Base-by-base conservation (phyloP, 2,113 vertebrate genomes). In the Nesogale talazaci region DNA sequence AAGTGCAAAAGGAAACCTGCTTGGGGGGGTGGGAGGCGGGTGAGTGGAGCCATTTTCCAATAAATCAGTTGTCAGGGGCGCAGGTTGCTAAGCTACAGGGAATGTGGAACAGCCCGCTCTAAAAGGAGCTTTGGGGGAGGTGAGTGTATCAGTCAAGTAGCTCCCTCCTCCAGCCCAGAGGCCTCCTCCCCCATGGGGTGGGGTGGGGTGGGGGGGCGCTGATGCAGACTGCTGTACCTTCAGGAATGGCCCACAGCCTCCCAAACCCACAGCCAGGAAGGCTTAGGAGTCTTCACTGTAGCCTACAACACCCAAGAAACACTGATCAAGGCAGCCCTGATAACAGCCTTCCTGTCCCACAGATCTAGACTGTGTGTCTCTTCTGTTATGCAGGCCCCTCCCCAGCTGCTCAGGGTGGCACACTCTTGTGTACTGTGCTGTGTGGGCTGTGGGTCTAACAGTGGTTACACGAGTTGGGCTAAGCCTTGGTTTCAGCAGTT, bases 21-120 rank as follows among this genome's bases (percentile, higher is more conserved):
- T 89, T 83, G 59, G 79, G 78, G 70, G 88, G 88, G 46, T 52
- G 10, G 46, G 46, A 5, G 10, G 46, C 9, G 46, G 46, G 46
- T 5, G 96, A 97, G 86, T 7, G 15, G 63, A 67, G 16, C 4
- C 1, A 95, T 96, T 76, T 76, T 67, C 85, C 77, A 87, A 59
- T 89, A 96, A 90, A 91, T 89, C 40, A 70, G 88, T 52, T 88
- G 91, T 83, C 81, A 81, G 90, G 78, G 91, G 74, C 38, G 40
- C 17, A 27, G 90, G 89, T 91, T 97, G 94, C 90, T 91, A 92
- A 88, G 80, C 75, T 96, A 90, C 92, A 67, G 67, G 63, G 83
- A 90, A 96, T 96, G 65, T 67, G 84, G 83, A 88, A 82, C 93
- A 91, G 82, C 93, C 84, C 19, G 69, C 23, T 46, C 85, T 2